These are phyloP conservation scores for Pachyuromys duprasi DNA, from an alignment of 2,797 vertebrate genomes.

Conservation along the genomic window DNA sequence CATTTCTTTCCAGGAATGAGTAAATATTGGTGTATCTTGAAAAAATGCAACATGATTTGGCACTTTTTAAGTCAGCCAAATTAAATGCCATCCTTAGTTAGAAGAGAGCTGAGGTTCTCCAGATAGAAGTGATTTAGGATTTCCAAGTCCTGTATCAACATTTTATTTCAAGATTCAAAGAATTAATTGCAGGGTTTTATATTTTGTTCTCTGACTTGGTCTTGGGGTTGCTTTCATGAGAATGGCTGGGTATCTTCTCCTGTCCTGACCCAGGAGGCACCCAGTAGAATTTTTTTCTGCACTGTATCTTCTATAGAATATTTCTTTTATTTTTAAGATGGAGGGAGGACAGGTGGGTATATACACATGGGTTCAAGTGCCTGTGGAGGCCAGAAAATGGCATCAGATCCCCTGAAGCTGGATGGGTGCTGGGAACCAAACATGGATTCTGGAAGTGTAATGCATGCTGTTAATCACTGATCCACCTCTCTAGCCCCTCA, in stretches of 20 bases:
- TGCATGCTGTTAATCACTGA: background rate
- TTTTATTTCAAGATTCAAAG: conserved; percentile 62
- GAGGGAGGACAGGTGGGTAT: no score
- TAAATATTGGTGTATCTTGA: background rate
- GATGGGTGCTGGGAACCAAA: background rate
- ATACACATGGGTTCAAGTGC: background rate
- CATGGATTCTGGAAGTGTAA: background rate
- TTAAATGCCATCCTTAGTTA: conserved; percentile 5
- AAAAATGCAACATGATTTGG: background rate
- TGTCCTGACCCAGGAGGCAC: background rate
- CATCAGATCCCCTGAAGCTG: background rate
- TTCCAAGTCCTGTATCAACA: conserved; percentile 2
- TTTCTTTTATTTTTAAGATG: background rate
- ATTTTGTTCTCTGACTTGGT: background rate
- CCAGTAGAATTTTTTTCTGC: background rate
- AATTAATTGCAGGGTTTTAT: background rate
- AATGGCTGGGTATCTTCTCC: background rate
- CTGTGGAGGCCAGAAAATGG: background rate
- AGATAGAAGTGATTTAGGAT: background rate
- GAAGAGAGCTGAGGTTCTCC: conserved; percentile 18
- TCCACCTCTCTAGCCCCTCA: background rate
- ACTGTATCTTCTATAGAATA: background rate
- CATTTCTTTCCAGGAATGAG: background rate
- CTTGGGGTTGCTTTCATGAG: background rate
- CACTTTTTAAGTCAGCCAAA: conserved; percentile 4